These are phyloP conservation scores for Stercorarius parasiticus DNA, from an alignment of 2,113 vertebrate species.

Conservation along the genomic window DNA sequence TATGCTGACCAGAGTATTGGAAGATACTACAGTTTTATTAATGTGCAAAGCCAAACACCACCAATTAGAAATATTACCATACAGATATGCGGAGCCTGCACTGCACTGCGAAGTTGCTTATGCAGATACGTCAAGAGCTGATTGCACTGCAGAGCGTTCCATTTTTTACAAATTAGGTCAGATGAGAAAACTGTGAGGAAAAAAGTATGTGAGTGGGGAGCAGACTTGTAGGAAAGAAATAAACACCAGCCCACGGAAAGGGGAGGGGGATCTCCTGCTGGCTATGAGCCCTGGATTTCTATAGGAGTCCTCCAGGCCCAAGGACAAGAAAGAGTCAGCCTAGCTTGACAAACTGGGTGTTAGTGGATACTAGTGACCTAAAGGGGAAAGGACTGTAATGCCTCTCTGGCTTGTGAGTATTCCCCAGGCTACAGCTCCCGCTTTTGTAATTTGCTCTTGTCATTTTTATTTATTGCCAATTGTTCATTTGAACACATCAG, in stretches of 20 bases:
- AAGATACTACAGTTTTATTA: neutral
- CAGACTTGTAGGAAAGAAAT: slow-evolving; percentile 11
- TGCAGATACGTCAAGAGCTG: neutral
- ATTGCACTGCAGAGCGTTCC: neutral
- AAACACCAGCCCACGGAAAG: neutral
- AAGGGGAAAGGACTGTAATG: slow-evolving; percentile 8
- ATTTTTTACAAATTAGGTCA: slow-evolving; percentile 22
- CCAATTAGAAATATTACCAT: neutral
- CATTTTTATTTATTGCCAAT: slow-evolving; percentile 60
- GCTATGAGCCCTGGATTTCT: neutral
- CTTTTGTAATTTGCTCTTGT: slow-evolving; percentile 57
- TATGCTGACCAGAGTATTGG: neutral
- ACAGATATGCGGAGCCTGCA: neutral
- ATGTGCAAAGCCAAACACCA: neutral
- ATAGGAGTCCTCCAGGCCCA: neutral
- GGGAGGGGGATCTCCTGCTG: slow-evolving; percentile 8
- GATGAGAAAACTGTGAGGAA: slow-evolving; percentile 27
- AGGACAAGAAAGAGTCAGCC: slow-evolving; percentile 43
- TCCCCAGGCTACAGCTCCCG: slow-evolving; percentile 9
- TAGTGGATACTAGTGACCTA: slow-evolving; percentile 21
- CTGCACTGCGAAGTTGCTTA: neutral
- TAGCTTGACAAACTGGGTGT: slow-evolving; percentile 48
- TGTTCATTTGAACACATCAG: slow-evolving; percentile 26
- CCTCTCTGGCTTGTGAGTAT: slow-evolving; percentile 11
- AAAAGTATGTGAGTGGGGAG: neutral